Conservation (phyloP, 2,888 invertebrate species). For the Nebria salina region DNA sequence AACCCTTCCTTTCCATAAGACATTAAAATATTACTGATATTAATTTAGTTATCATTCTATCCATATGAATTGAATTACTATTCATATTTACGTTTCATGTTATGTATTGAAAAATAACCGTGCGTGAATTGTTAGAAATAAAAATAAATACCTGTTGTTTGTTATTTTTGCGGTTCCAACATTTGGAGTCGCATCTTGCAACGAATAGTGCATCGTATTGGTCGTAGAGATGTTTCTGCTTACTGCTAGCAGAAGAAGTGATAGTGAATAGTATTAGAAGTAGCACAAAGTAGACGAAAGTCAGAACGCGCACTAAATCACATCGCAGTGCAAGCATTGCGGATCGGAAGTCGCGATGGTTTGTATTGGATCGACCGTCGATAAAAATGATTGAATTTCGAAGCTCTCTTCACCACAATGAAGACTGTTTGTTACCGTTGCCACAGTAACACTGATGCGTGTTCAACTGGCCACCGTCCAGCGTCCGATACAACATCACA, state of each 20-base stretch:
- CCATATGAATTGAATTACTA: background rate
- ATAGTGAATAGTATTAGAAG: slow-evolving; percentile 54
- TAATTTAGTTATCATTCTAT: too few relatives aligned
- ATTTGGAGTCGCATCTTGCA: slow-evolving; percentile 71
- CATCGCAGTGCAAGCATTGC: background rate
- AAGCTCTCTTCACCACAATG: slow-evolving; percentile 10
- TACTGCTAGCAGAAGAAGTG: slow-evolving; percentile 59
- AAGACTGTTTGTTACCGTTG: slow-evolving; percentile 44
- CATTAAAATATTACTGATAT: too few relatives aligned
- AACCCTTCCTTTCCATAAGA: too few relatives aligned
- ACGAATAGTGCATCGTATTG: slow-evolving; percentile 66
- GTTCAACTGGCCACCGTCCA: slow-evolving; percentile 5
- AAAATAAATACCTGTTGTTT: slow-evolving; percentile 51
- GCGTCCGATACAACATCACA: background rate
- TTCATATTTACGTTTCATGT: background rate
- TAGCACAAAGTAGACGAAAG: slow-evolving; percentile 46
- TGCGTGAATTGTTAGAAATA: too few relatives aligned
- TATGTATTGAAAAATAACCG: too few relatives aligned
- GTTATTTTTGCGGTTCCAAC: slow-evolving; percentile 59
- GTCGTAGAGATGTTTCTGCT: slow-evolving; percentile 63
- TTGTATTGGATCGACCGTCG: background rate
- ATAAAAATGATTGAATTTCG: background rate
- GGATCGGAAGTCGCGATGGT: background rate
- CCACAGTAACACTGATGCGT: slow-evolving; percentile 39
- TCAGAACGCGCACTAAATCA: slow-evolving; percentile 49